Conservation (phyloP, 2,113 vertebrate species). For the Panurus biarmicus region DNA sequence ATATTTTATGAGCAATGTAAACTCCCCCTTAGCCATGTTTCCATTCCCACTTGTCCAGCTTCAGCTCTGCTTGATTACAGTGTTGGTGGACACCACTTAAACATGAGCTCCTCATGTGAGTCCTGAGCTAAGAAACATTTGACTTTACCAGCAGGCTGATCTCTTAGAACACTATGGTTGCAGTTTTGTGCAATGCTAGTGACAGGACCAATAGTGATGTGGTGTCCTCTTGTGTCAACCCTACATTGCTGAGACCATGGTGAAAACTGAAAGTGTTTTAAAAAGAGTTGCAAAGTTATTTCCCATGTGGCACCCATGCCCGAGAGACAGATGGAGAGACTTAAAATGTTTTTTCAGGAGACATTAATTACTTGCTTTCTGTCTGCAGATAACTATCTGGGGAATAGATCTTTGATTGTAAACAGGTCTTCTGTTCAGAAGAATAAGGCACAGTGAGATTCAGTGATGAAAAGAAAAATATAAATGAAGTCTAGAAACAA, state of each 20-base stretch:
- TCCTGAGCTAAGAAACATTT: not conserved
- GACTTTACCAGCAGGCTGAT: not conserved
- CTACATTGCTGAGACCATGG: not conserved
- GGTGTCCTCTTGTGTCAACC: not conserved
- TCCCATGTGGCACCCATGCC: not conserved
- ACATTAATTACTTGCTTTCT: not conserved
- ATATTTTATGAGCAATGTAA: not conserved
- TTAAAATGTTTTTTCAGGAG: not conserved
- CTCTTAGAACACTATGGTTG: not conserved
- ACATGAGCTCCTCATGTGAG: not conserved
- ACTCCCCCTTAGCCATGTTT: accelerated
- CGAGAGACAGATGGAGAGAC: not conserved
- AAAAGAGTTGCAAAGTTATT: not conserved
- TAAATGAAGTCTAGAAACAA: not conserved
- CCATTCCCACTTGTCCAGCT: not conserved
- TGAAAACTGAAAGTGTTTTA: not conserved
- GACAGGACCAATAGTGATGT: not conserved
- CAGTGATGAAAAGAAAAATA: not conserved
- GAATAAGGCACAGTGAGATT: not conserved
- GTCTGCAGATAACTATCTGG: not conserved
- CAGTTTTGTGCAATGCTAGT: not conserved
- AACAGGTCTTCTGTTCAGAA: not conserved
- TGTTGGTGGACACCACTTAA: not conserved
- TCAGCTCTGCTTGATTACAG: not conserved
- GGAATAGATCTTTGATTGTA: not conserved